Percentiles rank a stretch among this genome's conserved stretches.
These are phyloP conservation scores for Ichneumoninae sp. DNA, from an alignment of 2,888 invertebrate genomes.

Conservation along the genomic window DNA sequence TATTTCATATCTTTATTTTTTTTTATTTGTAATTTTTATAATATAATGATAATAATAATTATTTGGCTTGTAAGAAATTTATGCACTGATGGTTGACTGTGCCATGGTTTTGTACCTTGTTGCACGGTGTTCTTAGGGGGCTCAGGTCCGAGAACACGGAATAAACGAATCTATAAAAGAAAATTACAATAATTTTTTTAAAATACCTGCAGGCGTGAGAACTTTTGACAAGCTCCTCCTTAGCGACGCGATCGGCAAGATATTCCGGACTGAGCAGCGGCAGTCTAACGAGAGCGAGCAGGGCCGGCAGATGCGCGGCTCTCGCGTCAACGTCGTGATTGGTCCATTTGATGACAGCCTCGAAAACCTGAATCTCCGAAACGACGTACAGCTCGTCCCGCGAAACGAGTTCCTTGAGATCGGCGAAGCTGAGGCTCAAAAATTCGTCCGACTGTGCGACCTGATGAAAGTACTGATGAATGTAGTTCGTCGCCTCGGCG, in stretches of 20 bases:
- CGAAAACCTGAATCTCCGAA: constrained; percentile 93
- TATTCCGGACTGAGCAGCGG: constrained; percentile 93
- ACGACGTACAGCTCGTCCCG: constrained; percentile 91
- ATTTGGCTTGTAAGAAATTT: no score
- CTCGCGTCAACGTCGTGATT: constrained; percentile 88
- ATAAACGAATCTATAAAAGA: no score
- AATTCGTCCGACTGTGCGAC: constrained; percentile 92
- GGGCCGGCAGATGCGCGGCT: constrained; percentile 87
- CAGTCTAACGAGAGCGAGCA: constrained; percentile 91
- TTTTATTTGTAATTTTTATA: no score
- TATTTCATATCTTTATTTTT: no score
- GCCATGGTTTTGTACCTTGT: no score
- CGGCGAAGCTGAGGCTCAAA: constrained; percentile 86
- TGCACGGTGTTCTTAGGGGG: no score
- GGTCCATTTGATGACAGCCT: constrained; percentile 93
- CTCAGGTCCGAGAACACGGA: no score
- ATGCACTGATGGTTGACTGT: no score
- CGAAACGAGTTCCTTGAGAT: constrained; percentile 89
- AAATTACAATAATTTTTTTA: no score
- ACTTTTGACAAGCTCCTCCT: constrained; percentile 90
- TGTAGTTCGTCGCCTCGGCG: constrained; percentile 91
- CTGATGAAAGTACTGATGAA: constrained; percentile 92
- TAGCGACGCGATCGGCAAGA: constrained; percentile 92
- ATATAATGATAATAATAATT: no score
- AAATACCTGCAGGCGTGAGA: constrained; percentile 91